phyloP scores from a whole-genome alignment of 1,140 invertebrate species.

The Apis florea region DNA sequence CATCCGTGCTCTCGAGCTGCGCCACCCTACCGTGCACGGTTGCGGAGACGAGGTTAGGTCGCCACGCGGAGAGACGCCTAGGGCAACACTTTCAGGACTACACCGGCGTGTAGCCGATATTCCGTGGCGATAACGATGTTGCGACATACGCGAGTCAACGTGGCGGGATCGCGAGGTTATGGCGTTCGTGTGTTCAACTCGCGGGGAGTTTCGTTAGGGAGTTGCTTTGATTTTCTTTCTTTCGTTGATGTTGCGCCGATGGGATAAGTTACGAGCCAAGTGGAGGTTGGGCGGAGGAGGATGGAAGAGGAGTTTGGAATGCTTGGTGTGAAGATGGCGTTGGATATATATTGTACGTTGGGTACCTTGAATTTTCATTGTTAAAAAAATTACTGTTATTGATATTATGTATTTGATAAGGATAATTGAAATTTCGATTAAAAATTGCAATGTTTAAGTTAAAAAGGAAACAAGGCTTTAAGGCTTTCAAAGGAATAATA shows the following conservation, averaged over 20 bases:
- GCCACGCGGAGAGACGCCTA: conserved; percentile 49
- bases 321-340: no score
- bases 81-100: conserved; percentile 60
- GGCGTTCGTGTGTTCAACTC: background rate
- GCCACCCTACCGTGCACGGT: conserved; percentile 56
- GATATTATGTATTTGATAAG: no score
- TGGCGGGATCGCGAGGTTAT: conserved; percentile 32
- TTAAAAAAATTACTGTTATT: no score
- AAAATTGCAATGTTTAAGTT: no score
- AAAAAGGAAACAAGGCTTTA: no score
- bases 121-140: conserved; percentile 45
- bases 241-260: background rate
- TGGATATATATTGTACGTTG: no score
- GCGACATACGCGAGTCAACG: conserved; percentile 42
- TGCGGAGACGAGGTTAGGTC: conserved; percentile 38
- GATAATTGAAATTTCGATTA: no score
- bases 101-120: conserved; percentile 42
- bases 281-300: background rate
- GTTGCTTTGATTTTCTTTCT: background rate
- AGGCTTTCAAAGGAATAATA: no score
- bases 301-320: background rate
- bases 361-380: no score
- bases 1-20: conserved; percentile 53
- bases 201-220: background rate
- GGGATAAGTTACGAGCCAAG: background rate